phyloP scores from a whole-genome alignment of 1,140 invertebrate species.

The Brachionus plicatilis region DNA sequence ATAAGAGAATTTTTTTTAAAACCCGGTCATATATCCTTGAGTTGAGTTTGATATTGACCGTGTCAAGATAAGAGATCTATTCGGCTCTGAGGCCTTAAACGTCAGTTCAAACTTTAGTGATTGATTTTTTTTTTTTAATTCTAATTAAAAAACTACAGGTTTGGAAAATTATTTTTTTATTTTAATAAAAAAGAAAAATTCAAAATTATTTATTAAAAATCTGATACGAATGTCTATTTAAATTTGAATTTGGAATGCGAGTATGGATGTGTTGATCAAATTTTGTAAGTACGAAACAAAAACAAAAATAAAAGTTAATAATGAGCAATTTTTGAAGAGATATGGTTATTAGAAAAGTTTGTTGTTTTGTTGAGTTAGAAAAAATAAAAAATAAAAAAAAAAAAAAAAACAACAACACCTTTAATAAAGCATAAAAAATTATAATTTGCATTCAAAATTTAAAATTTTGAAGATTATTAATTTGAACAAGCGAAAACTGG shows the following conservation, averaged over 20 bases:
- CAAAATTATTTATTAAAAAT: background rate
- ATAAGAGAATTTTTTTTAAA: background rate
- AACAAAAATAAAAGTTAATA: background rate
- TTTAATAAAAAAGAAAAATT: background rate
- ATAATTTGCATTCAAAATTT: conserved; percentile 31
- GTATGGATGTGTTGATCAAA: background rate
- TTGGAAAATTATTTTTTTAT: background rate
- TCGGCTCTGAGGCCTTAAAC: background rate
- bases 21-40: background rate
- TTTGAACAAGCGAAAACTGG: background rate
- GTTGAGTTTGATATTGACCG: background rate
- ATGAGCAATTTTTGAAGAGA: conserved; percentile 11
- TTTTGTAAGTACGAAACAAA: background rate
- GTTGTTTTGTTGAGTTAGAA: background rate
- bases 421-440: conserved; percentile 25
- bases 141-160: background rate
- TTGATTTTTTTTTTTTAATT: background rate
- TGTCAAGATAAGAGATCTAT: background rate
- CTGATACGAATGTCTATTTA: conserved; percentile 14
- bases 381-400: background rate
- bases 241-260: background rate
- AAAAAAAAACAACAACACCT: background rate
- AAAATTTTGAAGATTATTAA: conserved; percentile 28
- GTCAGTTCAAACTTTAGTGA: background rate
- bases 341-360: background rate